These are phyloP conservation scores for Micoletzkya japonica DNA, from an alignment of 2,888 invertebrate species.

Conservation along the genomic window DNA sequence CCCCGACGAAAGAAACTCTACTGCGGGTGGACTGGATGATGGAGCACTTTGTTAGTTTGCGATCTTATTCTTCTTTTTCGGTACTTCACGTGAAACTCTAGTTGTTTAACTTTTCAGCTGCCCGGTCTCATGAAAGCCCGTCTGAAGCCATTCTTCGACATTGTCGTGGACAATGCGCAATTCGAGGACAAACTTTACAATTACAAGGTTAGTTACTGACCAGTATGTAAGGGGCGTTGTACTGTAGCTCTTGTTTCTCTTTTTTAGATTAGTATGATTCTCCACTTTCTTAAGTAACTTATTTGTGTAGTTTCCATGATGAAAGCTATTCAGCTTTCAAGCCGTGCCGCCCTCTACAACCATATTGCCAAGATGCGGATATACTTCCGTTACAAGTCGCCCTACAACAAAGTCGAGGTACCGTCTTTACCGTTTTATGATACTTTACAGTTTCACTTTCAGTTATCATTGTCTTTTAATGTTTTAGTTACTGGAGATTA, in stretches of 20 bases:
- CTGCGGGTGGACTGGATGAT: conserved; percentile 50
- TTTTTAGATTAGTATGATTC: background rate
- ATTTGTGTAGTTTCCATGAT: background rate
- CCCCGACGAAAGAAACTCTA: conserved; percentile 42
- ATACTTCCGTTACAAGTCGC: conserved; percentile 55
- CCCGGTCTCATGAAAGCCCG: conserved; percentile 45
- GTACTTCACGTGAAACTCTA: background rate
- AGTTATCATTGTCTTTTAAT: too few species aligned
- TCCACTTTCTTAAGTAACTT: background rate
- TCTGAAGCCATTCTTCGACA: conserved; percentile 44
- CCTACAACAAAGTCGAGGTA: conserved; percentile 57
- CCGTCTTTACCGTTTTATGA: background rate
- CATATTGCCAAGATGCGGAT: conserved; percentile 55
- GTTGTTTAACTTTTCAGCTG: conserved; percentile 32
- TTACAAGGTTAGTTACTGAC: conserved; percentile 37
- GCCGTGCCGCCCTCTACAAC: conserved; percentile 28
- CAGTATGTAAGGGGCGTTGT: background rate
- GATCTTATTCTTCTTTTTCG: background rate
- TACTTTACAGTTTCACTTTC: background rate
- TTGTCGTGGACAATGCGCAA: conserved; percentile 39
- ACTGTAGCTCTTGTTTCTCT: too few species aligned
- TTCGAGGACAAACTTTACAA: conserved; percentile 52
- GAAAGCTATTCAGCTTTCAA: conserved; percentile 1
- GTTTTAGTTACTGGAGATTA: background rate
- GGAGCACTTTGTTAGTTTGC: conserved; percentile 38